A percentile compares a stretch with the other conserved stretches of the same genome.
Evolutionary conservation across 2,888 invertebrate species (phyloP).

Genomic region (Oxytorus armatus): DNA sequence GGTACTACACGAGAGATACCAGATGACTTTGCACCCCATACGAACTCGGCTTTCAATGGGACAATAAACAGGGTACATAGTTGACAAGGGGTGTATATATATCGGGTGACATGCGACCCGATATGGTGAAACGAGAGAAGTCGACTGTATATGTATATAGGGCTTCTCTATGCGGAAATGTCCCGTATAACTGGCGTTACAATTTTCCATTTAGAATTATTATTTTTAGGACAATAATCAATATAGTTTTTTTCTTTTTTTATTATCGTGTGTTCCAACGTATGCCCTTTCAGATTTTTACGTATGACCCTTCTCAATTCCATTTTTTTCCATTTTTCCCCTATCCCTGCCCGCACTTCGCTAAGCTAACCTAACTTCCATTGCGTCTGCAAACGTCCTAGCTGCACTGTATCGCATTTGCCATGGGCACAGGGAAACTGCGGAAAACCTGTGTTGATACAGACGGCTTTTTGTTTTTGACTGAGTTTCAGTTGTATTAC

Average conservation of each 20-base stretch:
- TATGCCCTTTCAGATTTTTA: too few species aligned
- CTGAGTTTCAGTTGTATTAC: too few species aligned
- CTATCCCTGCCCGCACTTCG: too few species aligned
- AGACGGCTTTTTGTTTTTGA: too few species aligned
- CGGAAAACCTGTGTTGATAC: too few species aligned
- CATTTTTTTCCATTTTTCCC: too few species aligned
- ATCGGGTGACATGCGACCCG: slow-evolving; percentile 24
- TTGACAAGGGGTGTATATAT: slow-evolving; percentile 11
- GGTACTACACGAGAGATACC: slow-evolving; percentile 21
- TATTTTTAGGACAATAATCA: neutral
- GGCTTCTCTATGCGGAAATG: neutral
- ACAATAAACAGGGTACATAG: slow-evolving; percentile 9
- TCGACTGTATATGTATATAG: neutral
- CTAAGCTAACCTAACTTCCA: too few species aligned
- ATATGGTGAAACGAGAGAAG: slow-evolving; percentile 16
- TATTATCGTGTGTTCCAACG: too few species aligned
- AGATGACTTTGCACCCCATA: slow-evolving; percentile 27
- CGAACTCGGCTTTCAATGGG: slow-evolving; percentile 43
- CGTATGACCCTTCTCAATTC: too few species aligned
- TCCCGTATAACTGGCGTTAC: slow-evolving; percentile 3
- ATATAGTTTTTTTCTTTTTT: neutral
- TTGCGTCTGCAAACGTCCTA: too few species aligned
- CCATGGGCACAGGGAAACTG: too few species aligned
- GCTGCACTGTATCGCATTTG: too few species aligned
- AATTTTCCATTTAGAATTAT: neutral